A percentile compares a stretch with the other conserved stretches of the same genome.
Conservation (phyloP, 2,888 invertebrate species). For the Papilio gigon region DNA sequence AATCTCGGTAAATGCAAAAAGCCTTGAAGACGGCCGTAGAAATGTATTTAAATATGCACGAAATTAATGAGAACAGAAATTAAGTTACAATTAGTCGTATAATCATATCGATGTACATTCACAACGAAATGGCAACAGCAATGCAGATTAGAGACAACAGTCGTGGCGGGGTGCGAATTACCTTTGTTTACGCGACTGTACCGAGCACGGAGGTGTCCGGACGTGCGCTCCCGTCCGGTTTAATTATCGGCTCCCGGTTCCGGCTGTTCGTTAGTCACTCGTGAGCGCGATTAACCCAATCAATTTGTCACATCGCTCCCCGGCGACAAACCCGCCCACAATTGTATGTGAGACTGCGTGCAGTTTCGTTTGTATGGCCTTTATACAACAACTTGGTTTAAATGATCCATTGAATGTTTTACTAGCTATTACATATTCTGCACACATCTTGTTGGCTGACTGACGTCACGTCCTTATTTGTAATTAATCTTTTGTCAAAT, state of each 20-base stretch:
- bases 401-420: not conserved
- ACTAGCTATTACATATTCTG: not conserved
- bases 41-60: too few relatives aligned
- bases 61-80: too few relatives aligned
- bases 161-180: slow-evolving; percentile 31
- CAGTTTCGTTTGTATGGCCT: slow-evolving; percentile 24
- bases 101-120: not conserved
- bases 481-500: too few relatives aligned
- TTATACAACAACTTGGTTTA: not conserved
- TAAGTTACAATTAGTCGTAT: too few relatives aligned
- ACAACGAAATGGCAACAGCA: slow-evolving; percentile 9
- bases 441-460: not conserved
- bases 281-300: slow-evolving; percentile 50
- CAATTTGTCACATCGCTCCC: slow-evolving; percentile 46
- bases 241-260: slow-evolving; percentile 46
- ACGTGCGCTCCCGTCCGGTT: slow-evolving; percentile 41
- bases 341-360: slow-evolving; percentile 37
- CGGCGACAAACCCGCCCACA: slow-evolving; percentile 41
- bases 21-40: too few relatives aligned
- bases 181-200: slow-evolving; percentile 38
- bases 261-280: slow-evolving; percentile 48
- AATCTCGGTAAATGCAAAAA: too few relatives aligned
- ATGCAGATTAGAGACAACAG: slow-evolving; percentile 34
- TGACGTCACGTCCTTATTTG: too few relatives aligned
- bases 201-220: slow-evolving; percentile 36